These are phyloP conservation scores for Drosophila sucinea DNA, from an alignment of 1,140 invertebrate genomes.

Conservation along the genomic window DNA sequence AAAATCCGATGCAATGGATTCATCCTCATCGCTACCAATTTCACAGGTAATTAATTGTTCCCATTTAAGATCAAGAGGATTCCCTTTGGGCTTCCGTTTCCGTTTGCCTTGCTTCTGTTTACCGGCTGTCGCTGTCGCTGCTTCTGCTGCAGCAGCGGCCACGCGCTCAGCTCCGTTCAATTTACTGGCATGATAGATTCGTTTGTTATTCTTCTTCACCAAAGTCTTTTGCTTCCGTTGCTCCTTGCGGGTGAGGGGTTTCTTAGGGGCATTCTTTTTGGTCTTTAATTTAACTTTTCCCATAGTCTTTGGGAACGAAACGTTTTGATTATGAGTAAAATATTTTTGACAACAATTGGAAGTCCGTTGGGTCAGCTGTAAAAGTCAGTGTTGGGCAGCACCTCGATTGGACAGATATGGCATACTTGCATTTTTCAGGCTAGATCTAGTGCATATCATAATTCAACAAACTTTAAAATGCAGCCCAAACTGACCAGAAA, in stretches of 20 bases:
- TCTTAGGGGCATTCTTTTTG: constrained; percentile 43
- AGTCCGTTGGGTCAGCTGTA: background rate
- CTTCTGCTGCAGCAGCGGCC: constrained; percentile 55
- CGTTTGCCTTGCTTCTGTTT: constrained; percentile 44
- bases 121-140: constrained; percentile 9
- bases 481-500: too few relatives aligned
- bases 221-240: constrained; percentile 85
- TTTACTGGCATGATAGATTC: constrained; percentile 70
- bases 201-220: constrained; percentile 84
- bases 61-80: constrained; percentile 56
- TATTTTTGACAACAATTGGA: constrained; percentile 15
- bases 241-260: constrained; percentile 84
- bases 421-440: background rate
- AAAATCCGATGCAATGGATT: constrained; percentile 80
- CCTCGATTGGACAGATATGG: background rate
- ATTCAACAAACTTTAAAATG: too few relatives aligned
- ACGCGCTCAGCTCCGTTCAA: constrained; percentile 65
- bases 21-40: constrained; percentile 66
- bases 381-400: constrained; percentile 16
- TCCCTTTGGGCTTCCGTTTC: constrained; percentile 39
- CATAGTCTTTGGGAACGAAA: constrained; percentile 42
- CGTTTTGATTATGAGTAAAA: too few relatives aligned
- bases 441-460: background rate
- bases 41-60: constrained; percentile 62
- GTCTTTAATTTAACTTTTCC: constrained; percentile 43